A percentile compares a stretch with the other conserved stretches of the same genome.
These are phyloP conservation scores for Drosophila colorata DNA, from an alignment of 2,888 invertebrate genomes.

Conservation along the genomic window DNA sequence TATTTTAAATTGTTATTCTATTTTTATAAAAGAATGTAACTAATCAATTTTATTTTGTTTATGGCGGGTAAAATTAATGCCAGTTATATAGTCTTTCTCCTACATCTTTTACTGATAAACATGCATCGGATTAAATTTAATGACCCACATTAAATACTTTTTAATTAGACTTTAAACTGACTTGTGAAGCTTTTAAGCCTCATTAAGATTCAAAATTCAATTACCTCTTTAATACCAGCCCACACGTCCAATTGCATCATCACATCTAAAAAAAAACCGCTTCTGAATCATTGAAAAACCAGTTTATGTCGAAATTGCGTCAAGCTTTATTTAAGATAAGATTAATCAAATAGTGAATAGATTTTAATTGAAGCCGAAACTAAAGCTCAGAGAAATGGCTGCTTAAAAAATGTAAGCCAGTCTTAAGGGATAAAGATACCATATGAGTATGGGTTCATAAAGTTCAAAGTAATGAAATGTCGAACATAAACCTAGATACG, in stretches of 20 bases:
- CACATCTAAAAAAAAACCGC: neutral
- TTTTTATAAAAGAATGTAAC: too few species aligned
- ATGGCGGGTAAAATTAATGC: too few species aligned
- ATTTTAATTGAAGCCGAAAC: neutral
- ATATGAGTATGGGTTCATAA: too few species aligned
- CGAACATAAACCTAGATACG: too few species aligned
- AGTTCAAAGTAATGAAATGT: too few species aligned
- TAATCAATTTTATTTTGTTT: neutral
- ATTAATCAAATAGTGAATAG: neutral
- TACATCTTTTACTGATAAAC: neutral
- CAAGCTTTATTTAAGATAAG: neutral
- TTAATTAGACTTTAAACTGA: neutral
- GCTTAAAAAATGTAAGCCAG: neutral
- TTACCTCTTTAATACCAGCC: constrained; percentile 15
- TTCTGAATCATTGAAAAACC: constrained; percentile 21
- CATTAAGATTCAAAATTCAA: constrained; percentile 9
- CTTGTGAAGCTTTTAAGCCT: neutral
- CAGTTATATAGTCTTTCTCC: neutral
- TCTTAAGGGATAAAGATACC: too few species aligned
- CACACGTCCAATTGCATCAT: constrained; percentile 26
- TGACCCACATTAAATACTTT: neutral
- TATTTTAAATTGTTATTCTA: neutral
- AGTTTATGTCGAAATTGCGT: constrained; percentile 7
- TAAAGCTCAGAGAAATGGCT: neutral
- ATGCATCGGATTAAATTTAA: neutral